Base-by-base conservation (phyloP, 2,888 invertebrate species). In the Nemapogon koenigi region DNA sequence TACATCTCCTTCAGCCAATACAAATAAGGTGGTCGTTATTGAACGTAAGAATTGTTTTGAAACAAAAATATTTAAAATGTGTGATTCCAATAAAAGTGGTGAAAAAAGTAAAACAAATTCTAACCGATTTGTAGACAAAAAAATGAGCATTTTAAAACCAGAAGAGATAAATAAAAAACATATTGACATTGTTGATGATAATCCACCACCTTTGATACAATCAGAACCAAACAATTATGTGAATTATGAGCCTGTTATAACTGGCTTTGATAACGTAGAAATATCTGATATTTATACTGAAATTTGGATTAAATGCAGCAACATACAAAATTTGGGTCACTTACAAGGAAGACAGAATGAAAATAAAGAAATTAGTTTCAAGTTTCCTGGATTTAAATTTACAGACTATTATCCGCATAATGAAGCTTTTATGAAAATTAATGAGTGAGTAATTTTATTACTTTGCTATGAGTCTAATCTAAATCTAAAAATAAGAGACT, bases 141-240 rank as follows among this genome's bases (percentile, higher is more conserved):
- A 47, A 47, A 71, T 75, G 71, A 58, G 63, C 42, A 50, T 78
- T 44, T 58, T 78, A 41, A 76, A 73, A 51, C 76, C 76, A 0
- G 75, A 75, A 51, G 69, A 78, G 59, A 76, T 78, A 18, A 76
- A 76, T 47, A 55, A 65, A 47, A 63, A 60, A 45, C 39, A 45
- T 15, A 36, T 48, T 36, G 41, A n/a, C n/a, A n/a, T n/a, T n/a
- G n/a, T n/a, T n/a, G n/a, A 48, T 40, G 45, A 43, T 22, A 41
- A 37, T 33, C 31, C 39, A 51, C 10, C 26, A 43, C 29, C 47
- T 40, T 35, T 8, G 7, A 8, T 1, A 3, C 10, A 4, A 16
- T 7, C 22, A 10, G 13, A 17, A 13, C 2, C 35, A 7, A 15
- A 27, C 4, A 27, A 27, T 22, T 7, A 22, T 22, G 22, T 22